Evolutionary conservation across 2,797 vertebrate species (phyloP).

Genomic region (Liparis tanakae): DNA sequence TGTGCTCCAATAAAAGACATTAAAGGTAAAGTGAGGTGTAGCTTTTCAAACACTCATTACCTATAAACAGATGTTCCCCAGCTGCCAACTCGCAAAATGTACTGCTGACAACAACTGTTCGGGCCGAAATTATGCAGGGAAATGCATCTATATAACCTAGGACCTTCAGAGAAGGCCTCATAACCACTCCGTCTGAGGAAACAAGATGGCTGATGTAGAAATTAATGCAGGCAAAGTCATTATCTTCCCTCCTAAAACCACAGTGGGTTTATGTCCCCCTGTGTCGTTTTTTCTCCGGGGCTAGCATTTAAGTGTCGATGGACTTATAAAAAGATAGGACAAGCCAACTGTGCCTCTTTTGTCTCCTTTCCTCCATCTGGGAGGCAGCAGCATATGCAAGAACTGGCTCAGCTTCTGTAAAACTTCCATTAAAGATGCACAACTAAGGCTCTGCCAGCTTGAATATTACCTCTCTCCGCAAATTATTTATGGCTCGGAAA

Average conservation of each 20-base stretch:
- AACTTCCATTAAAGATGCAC: conserved; percentile 90
- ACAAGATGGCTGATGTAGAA: conserved; percentile 87
- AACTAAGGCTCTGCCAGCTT: conserved; percentile 89
- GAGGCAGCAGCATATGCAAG: conserved; percentile 84
- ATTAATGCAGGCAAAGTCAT: conserved; percentile 85
- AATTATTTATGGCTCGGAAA: conserved; percentile 88
- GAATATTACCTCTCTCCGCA: conserved; percentile 88
- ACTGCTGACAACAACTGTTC: conserved; percentile 80
- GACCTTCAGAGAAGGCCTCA: conserved; percentile 80
- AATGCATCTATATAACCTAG: conserved; percentile 75
- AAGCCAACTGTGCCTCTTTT: conserved; percentile 85
- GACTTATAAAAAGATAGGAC: conserved; percentile 84
- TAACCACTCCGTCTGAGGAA: conserved; percentile 85
- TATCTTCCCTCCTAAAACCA: conserved; percentile 84
- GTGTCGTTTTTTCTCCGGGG: conserved; percentile 82
- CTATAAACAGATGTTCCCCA: conserved; percentile 86
- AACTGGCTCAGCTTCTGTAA: conserved; percentile 87
- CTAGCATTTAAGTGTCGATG: conserved; percentile 84
- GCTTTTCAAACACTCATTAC: conserved; percentile 80
- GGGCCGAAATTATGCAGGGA: conserved; percentile 73
- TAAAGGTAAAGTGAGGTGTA: conserved; percentile 83
- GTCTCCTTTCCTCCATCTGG: conserved; percentile 83
- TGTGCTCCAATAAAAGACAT: conserved; percentile 77
- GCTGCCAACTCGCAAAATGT: conserved; percentile 78
- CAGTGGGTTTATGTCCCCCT: conserved; percentile 86